Evolutionary conservation across 2,113 vertebrate genomes (phyloP).

Genomic region (Leucopsar rothschildi): DNA sequence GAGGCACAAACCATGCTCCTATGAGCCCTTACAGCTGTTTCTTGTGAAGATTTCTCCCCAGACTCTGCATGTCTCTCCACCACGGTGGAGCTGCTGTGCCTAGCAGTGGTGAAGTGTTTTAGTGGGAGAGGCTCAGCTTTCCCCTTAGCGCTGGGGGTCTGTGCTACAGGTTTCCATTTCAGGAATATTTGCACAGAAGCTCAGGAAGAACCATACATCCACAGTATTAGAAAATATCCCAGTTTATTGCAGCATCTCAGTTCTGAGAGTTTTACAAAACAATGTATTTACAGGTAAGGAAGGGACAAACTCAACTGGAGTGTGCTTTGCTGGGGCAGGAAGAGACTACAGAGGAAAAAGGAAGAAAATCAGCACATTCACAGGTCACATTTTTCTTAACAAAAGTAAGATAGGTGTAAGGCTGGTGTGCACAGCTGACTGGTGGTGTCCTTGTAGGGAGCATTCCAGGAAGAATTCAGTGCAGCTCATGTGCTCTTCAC

Average conservation of each 20-base stretch:
- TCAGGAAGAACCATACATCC: neutral
- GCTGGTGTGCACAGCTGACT: neutral
- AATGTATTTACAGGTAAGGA: constrained; percentile 41
- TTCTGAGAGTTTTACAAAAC: constrained; percentile 24
- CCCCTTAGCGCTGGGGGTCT: rapidly evolving
- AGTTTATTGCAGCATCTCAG: constrained; percentile 43
- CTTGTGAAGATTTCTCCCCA: neutral
- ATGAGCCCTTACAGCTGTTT: neutral
- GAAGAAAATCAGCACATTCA: neutral
- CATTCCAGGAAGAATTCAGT: neutral
- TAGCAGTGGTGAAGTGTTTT: neutral
- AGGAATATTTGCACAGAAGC: neutral
- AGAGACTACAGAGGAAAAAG: neutral
- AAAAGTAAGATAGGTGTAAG: neutral
- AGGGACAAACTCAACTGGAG: neutral
- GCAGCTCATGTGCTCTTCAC: neutral
- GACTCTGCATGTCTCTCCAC: neutral
- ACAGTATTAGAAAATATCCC: constrained; percentile 37
- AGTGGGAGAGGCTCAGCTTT: neutral
- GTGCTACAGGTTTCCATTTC: neutral
- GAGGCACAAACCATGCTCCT: neutral
- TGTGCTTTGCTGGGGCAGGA: neutral
- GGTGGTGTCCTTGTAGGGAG: rapidly evolving
- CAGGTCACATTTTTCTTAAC: neutral
- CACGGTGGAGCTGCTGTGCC: neutral